Evolutionary conservation across 2,888 invertebrate genomes (phyloP).

Genomic region (Oasisia sp.): DNA sequence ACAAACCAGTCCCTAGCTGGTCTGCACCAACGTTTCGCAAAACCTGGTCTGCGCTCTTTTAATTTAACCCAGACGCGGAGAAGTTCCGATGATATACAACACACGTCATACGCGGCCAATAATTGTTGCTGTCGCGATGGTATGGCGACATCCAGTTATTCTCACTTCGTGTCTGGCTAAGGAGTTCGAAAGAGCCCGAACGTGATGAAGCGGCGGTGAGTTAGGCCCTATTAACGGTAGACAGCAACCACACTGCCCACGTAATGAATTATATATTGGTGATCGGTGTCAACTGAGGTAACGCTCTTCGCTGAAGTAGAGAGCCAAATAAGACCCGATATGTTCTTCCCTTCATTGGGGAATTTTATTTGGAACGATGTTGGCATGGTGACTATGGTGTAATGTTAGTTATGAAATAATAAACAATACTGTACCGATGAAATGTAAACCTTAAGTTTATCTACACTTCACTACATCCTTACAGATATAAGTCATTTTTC

Average conservation of each 20-base stretch:
- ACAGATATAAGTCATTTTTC: no score
- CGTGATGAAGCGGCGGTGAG: neutral
- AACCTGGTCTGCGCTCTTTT: neutral
- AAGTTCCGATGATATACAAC: no score
- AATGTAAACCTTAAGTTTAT: no score
- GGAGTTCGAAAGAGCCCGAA: no score
- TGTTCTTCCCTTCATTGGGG: neutral
- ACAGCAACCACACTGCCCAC: neutral
- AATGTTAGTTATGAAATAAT: neutral
- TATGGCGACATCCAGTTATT: neutral
- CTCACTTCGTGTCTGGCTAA: no score
- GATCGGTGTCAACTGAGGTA: neutral
- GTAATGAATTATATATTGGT: neutral
- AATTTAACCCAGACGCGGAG: no score
- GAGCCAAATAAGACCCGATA: neutral
- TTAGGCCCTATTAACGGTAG: neutral
- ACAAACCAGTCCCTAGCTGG: neutral
- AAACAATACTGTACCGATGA: no score
- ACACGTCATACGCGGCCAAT: no score
- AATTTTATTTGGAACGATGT: neutral
- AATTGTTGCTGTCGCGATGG: neutral
- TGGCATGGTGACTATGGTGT: neutral
- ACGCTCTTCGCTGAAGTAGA: neutral
- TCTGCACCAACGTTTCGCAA: no score
- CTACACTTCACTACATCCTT: no score